Percentiles rank a stretch among this genome's conserved stretches.
Conservation (phyloP, 1,140 invertebrate genomes). For the Drosophila orena region DNA sequence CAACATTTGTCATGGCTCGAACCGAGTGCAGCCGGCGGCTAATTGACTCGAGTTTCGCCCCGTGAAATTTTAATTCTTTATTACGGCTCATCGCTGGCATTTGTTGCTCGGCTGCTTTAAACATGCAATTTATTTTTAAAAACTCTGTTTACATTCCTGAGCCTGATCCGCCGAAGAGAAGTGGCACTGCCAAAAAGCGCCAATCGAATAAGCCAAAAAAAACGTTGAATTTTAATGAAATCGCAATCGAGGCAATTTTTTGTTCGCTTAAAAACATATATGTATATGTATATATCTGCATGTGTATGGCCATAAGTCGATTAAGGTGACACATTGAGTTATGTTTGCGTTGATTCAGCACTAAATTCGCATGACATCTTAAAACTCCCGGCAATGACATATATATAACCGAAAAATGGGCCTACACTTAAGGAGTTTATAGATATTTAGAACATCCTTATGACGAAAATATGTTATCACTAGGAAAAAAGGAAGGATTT, state of each 20-base stretch:
- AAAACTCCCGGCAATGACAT: slow-evolving; percentile 65
- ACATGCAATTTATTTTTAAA: slow-evolving; percentile 59
- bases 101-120: slow-evolving; percentile 8
- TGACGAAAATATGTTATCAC: background rate
- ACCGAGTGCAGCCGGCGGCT: slow-evolving; percentile 40
- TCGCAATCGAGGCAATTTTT: slow-evolving; percentile 64
- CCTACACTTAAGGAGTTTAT: slow-evolving; percentile 3
- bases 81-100: slow-evolving; percentile 17
- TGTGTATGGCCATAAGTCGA: slow-evolving; percentile 40
- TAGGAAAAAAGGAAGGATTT: background rate
- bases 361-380: slow-evolving; percentile 49
- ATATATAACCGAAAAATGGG: slow-evolving; percentile 20
- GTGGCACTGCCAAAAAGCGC: slow-evolving; percentile 21
- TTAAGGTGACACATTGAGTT: slow-evolving; percentile 74
- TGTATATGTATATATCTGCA: background rate
- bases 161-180: slow-evolving; percentile 22
- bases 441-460: background rate
- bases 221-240: slow-evolving; percentile 58
- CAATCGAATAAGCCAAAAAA: slow-evolving; percentile 14
- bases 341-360: slow-evolving; percentile 73
- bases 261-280: slow-evolving; percentile 16
- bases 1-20: slow-evolving; percentile 64
- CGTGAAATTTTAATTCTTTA: slow-evolving; percentile 48
- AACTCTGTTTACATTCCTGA: slow-evolving; percentile 60
- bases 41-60: slow-evolving; percentile 54